Evolutionary conservation across 1,140 invertebrate species (phyloP).

Genomic region (Rhysida immarginata): DNA sequence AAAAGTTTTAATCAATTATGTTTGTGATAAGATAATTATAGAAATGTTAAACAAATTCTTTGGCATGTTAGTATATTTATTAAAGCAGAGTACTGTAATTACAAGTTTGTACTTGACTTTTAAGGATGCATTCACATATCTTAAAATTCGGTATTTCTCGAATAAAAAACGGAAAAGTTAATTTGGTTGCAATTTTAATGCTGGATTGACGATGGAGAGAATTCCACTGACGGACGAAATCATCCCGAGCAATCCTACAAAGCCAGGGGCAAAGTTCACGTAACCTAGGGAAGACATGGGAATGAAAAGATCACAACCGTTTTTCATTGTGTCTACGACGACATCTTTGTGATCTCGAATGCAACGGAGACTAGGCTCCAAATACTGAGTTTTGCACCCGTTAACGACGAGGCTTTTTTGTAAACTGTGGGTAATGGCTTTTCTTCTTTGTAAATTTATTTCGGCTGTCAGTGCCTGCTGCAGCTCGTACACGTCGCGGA

Average conservation of each 20-base stretch:
- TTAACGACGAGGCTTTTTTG: no score
- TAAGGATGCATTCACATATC: no score
- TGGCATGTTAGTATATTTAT: no score
- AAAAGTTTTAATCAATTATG: no score
- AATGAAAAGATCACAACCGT: slow-evolving; percentile 69
- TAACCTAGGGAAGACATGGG: slow-evolving; percentile 60
- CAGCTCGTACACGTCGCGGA: slow-evolving; percentile 66
- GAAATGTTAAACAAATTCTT: no score
- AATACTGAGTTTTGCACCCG: background rate
- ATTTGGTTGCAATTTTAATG: slow-evolving; percentile 23
- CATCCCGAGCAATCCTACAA: slow-evolving; percentile 56
- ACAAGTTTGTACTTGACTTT: no score
- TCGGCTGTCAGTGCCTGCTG: background rate
- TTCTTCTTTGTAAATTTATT: slow-evolving; percentile 10
- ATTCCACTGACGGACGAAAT: slow-evolving; percentile 59
- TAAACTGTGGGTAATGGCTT: slow-evolving; percentile 30
- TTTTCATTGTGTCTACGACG: slow-evolving; percentile 62
- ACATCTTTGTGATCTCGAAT: slow-evolving; percentile 43
- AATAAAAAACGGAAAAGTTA: no score
- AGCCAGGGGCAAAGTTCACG: slow-evolving; percentile 52
- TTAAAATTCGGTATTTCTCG: no score
- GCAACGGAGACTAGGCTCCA: background rate
- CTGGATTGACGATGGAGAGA: slow-evolving; percentile 51
- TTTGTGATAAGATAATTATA: no score
- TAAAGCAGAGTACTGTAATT: no score